phyloP scores from a whole-genome alignment of 2,113 vertebrate species.

The Eupsittula cactorum region DNA sequence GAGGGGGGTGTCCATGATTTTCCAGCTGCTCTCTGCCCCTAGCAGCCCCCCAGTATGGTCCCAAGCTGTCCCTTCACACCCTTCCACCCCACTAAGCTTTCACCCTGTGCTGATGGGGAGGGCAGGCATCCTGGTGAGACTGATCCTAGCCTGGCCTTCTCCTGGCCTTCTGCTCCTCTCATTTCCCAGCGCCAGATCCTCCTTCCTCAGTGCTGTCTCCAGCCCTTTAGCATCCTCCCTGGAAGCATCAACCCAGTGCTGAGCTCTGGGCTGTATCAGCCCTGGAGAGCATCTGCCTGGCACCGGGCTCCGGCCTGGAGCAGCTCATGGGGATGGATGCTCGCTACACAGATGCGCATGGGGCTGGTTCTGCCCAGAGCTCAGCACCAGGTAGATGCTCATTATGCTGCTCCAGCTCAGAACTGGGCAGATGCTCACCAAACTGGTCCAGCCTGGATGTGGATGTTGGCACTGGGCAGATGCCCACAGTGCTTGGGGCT shows the following conservation, averaged over 20 bases:
- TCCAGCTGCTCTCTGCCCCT: neutral
- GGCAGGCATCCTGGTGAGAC: neutral
- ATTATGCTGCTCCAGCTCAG: neutral
- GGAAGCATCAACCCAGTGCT: neutral
- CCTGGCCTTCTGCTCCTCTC: neutral
- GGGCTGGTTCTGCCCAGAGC: neutral
- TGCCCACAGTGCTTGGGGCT: fast-evolving
- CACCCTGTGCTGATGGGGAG: neutral
- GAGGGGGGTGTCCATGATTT: neutral
- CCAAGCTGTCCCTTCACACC: neutral
- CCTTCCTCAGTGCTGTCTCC: neutral
- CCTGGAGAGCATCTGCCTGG: neutral
- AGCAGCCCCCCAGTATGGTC: neutral
- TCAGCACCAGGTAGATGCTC: neutral
- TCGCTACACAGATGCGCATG: neutral
- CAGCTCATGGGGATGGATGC: fast-evolving
- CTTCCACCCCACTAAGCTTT: neutral
- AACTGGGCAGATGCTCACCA: neutral
- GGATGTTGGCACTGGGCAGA: fast-evolving
- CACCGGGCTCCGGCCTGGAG: fast-evolving
- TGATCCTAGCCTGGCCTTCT: neutral
- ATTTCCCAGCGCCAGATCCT: neutral
- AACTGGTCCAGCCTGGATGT: neutral
- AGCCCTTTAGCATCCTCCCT: neutral
- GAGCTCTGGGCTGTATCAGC: neutral